Conservation (phyloP, 2,797 vertebrate species). For the Gobionotothen gibberifrons region DNA sequence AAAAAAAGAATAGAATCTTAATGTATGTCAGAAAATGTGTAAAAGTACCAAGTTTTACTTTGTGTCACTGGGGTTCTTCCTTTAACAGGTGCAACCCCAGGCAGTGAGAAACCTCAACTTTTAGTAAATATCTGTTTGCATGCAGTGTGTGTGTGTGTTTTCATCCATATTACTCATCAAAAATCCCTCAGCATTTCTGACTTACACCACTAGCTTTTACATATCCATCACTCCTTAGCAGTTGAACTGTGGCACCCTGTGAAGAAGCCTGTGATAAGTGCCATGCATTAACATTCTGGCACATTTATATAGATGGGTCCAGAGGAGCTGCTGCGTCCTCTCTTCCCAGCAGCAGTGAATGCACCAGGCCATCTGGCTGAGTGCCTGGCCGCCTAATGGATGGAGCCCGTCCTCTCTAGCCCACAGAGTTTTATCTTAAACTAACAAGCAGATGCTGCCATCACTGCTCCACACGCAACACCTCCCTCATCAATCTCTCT, state of each 20-base stretch:
- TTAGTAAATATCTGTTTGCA: constrained; percentile 10
- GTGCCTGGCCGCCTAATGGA: constrained; percentile 70
- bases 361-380: constrained; percentile 58
- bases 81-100: constrained; percentile 40
- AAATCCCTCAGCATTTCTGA: constrained; percentile 31
- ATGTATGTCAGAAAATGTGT: not conserved
- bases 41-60: constrained; percentile 18
- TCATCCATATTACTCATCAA: constrained; percentile 41
- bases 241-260: constrained; percentile 39
- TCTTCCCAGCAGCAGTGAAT: constrained; percentile 50
- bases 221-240: constrained; percentile 35
- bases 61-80: constrained; percentile 7
- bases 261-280: constrained; percentile 52
- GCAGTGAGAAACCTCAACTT: constrained; percentile 12
- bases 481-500: constrained; percentile 65
- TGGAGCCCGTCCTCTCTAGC: constrained; percentile 62
- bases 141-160: not conserved
- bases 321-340: constrained; percentile 46
- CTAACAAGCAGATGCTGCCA: constrained; percentile 74
- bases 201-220: constrained; percentile 30
- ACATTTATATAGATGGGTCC: constrained; percentile 55
- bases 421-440: constrained; percentile 72
- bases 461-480: constrained; percentile 42
- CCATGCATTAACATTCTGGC: constrained; percentile 57
- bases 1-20: not conserved